Evolutionary conservation across 2,888 invertebrate species (phyloP), one percentile per base, ranked within the genome.

Genomic region (Amphipyra berbera): DNA sequence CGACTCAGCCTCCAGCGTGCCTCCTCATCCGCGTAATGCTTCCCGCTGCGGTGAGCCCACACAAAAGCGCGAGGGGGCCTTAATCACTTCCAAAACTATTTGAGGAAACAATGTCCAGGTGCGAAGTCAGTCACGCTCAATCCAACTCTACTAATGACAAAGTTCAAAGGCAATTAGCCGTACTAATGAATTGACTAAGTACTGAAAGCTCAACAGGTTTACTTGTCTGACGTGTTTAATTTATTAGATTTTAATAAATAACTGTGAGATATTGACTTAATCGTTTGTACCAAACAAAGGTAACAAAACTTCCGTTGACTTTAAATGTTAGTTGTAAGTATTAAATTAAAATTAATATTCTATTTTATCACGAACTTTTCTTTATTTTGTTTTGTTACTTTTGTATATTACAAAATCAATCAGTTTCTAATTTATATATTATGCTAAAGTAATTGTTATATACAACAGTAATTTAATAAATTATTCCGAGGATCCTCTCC

Each of bases 21-120:
- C 84, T 86, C 85, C 81, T 89, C 89, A 88, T 83, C 89, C 90
- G 88, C 86, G 84, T 87, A 89, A 87, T 84, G 78, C 75, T 86
- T 81, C 75, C 78, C 76, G 83, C 84, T 74, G 81, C 82, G 77
- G 73, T 66, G 53, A 83, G 73, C 66, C 71, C 75, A 76, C 68
- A 83, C 82, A 68, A 68, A 71, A 68, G 58, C 79, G 78, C 82
- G 74, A 76, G 74, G 73, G 79, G 79, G 79, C 66, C 68, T 61
- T 81, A 88, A 90, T 88, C 83, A 84, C 84, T 87, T 85, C 86
- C 84, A 85, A 88, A 87, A 81, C 81, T 68, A 82, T 83, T 83
- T 76, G 77, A 73, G 79, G 79, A 74, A 83, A 84, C 82, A 82
- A 81, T 81, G 82, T 84, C 88, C 89, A 89, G 89, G 85, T 89